Percentiles rank a stretch among this genome's conserved stretches.
These are phyloP conservation scores for Oreochromis tanganicae DNA, from an alignment of 2,113 vertebrate genomes.

Conservation along the genomic window DNA sequence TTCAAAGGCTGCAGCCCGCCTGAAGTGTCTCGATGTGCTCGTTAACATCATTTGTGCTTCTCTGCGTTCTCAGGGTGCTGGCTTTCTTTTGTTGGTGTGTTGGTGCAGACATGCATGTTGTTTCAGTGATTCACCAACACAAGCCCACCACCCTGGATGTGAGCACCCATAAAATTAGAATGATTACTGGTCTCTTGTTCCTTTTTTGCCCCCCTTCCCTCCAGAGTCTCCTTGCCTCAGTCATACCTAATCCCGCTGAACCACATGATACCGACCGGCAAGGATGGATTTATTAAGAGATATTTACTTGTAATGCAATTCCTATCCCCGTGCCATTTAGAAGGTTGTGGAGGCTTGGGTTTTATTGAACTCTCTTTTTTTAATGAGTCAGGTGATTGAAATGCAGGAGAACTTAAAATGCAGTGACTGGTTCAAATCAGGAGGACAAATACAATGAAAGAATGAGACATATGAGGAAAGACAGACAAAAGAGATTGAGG, in stretches of 20 bases:
- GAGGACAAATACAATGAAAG: background rate
- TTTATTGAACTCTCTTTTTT: background rate
- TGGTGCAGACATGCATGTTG: background rate
- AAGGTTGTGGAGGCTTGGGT: background rate
- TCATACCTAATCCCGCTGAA: constrained; percentile 4
- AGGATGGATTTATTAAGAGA: constrained; percentile 5
- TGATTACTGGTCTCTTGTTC: constrained; percentile 35
- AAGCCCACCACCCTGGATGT: background rate
- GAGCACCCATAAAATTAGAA: constrained; percentile 32
- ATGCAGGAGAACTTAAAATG: background rate
- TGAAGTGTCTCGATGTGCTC: background rate
- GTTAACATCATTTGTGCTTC: background rate
- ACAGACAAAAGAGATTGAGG: background rate
- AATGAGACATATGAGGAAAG: background rate
- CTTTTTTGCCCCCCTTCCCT: background rate
- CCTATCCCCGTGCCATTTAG: background rate
- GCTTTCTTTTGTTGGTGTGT: background rate
- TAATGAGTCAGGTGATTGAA: background rate
- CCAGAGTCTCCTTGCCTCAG: constrained; percentile 3
- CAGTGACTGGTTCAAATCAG: background rate
- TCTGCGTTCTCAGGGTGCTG: background rate
- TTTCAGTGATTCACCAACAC: constrained; percentile 6
- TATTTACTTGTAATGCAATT: background rate
- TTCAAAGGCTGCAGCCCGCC: background rate
- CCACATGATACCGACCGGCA: background rate